These are phyloP conservation scores for Aegithalos caudatus DNA, from an alignment of 2,113 vertebrate species.

Conservation along the genomic window DNA sequence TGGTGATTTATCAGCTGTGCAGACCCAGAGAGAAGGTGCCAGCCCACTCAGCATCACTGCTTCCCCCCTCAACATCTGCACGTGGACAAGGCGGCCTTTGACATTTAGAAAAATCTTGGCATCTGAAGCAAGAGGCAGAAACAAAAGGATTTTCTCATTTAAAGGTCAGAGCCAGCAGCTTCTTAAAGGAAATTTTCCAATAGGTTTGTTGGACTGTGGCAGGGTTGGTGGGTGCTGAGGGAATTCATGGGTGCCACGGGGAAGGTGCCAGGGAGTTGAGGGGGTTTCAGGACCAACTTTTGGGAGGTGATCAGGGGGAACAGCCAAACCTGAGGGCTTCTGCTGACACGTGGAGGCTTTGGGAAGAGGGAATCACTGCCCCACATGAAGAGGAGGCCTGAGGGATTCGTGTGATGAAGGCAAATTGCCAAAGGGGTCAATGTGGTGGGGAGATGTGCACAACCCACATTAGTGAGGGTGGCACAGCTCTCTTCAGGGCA, in stretches of 20 bases:
- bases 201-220: slow-evolving; percentile 45
- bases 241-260: rapidly evolving
- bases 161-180: slow-evolving; percentile 73
- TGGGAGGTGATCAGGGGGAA: rapidly evolving
- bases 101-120: slow-evolving; percentile 75
- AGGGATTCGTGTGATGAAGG: not conserved
- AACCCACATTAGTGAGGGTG: rapidly evolving
- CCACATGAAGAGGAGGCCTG: not conserved
- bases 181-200: slow-evolving; percentile 34
- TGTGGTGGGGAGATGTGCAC: not conserved
- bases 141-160: slow-evolving; percentile 72
- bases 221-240: not conserved
- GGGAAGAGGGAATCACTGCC: not conserved
- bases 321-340: not conserved
- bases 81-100: slow-evolving; percentile 40
- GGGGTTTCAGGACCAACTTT: not conserved
- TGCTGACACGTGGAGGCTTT: not conserved
- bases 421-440: rapidly evolving
- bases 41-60: not conserved
- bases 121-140: slow-evolving; percentile 66
- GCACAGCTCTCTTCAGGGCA: not conserved
- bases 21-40: not conserved
- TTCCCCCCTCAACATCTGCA: not conserved
- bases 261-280: not conserved
- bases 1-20: not conserved